Conservation (phyloP, 2,888 invertebrate genomes). For the Cybosia mesomella region DNA sequence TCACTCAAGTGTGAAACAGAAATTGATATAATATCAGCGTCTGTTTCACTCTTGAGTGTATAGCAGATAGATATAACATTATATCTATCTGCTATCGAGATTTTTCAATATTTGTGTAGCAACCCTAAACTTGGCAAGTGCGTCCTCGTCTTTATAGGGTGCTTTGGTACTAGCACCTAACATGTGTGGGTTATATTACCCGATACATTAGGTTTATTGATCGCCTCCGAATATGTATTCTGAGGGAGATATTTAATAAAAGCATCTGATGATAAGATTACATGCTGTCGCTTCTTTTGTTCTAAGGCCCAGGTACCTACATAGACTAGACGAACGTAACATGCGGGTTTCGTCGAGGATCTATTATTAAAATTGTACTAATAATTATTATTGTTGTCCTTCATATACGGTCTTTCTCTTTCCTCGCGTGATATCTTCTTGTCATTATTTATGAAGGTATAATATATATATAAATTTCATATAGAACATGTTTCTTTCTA, state of each 20-base stretch:
- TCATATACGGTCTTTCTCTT: neutral
- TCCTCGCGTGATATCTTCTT: neutral
- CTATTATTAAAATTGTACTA: neutral
- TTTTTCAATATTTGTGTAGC: slow-evolving; percentile 14
- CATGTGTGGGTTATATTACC: slow-evolving; percentile 58
- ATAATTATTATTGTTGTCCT: neutral
- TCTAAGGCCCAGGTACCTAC: neutral
- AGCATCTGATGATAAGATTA: slow-evolving; percentile 36
- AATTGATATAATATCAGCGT: neutral
- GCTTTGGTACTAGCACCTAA: slow-evolving; percentile 41
- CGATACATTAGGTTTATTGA: slow-evolving; percentile 78
- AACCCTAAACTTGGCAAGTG: slow-evolving; percentile 10
- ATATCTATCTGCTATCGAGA: neutral
- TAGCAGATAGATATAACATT: no score
- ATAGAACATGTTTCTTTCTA: no score
- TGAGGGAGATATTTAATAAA: slow-evolving; percentile 57
- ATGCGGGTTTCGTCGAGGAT: neutral
- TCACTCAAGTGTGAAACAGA: neutral
- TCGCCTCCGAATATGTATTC: slow-evolving; percentile 62
- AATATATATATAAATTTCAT: no score
- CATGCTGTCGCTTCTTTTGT: slow-evolving; percentile 17
- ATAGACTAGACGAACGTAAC: neutral
- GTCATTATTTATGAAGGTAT: neutral
- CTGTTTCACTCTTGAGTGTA: no score
- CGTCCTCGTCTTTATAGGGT: slow-evolving; percentile 30